Conservation (phyloP, 2,888 invertebrate species). For the Lasioglossum figueresi region DNA sequence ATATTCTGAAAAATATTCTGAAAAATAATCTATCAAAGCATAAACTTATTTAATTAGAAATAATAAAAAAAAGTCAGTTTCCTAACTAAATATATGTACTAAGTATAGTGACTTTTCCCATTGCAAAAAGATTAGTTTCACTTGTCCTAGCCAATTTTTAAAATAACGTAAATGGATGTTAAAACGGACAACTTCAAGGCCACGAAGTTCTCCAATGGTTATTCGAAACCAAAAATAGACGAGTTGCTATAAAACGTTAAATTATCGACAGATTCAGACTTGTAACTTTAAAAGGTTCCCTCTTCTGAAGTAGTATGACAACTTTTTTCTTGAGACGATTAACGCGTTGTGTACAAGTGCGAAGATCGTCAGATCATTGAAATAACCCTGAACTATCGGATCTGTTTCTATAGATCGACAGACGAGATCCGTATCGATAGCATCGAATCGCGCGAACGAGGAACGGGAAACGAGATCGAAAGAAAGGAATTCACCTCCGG, state of each 20-base stretch:
- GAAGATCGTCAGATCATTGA: neutral
- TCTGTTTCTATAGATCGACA: neutral
- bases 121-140: no score
- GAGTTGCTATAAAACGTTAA: neutral
- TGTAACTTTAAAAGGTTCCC: neutral
- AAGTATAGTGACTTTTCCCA: no score
- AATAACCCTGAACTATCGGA: conserved; percentile 21
- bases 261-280: neutral
- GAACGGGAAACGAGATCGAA: conserved; percentile 48
- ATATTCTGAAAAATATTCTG: no score
- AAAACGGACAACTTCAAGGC: no score
- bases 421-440: conserved; percentile 35
- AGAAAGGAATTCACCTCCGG: conserved; percentile 54
- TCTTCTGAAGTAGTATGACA: neutral
- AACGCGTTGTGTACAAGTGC: neutral
- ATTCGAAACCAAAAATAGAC: neutral
- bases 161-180: no score
- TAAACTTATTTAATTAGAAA: no score
- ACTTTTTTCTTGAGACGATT: neutral
- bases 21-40: no score
- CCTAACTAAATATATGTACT: no score
- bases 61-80: no score
- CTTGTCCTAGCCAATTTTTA: no score
- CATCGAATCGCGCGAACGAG: neutral
- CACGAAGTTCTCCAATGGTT: neutral